phyloP scores from a whole-genome alignment of 2,888 invertebrate species.

The Mythimna vitellina region DNA sequence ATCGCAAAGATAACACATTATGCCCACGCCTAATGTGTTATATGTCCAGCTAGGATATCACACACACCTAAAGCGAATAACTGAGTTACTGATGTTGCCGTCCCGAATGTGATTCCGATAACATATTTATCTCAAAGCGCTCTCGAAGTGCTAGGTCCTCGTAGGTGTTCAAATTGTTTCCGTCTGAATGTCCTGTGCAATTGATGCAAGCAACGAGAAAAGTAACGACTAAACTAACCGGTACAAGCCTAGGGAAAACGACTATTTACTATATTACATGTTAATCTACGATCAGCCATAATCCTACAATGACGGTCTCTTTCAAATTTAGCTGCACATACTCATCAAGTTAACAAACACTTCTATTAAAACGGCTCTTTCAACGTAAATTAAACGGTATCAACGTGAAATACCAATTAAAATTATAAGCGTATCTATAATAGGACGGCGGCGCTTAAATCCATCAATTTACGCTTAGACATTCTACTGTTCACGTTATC shows the following conservation, averaged over 20 bases:
- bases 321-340: not conserved
- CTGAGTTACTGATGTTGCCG: slow-evolving; percentile 30
- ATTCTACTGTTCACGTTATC: slow-evolving; percentile 3
- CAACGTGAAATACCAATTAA: slow-evolving; percentile 8
- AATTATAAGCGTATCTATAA: slow-evolving; percentile 4
- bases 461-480: not conserved
- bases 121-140: slow-evolving; percentile 30
- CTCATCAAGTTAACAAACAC: slow-evolving; percentile 3
- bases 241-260: not conserved
- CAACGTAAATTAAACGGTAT: not conserved
- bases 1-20: too few species aligned
- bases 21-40: not conserved
- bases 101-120: slow-evolving; percentile 30
- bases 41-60: slow-evolving; percentile 16
- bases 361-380: slow-evolving; percentile 11
- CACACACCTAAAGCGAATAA: slow-evolving; percentile 23
- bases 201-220: not conserved
- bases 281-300: not conserved
- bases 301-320: not conserved
- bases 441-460: not conserved
- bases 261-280: not conserved
- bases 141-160: slow-evolving; percentile 9
- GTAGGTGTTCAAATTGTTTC: slow-evolving; percentile 2
- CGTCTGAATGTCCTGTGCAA: not conserved
- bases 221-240: not conserved